phyloP scores from a whole-genome alignment of 2,797 vertebrate species.

The Smutsia gigantea region DNA sequence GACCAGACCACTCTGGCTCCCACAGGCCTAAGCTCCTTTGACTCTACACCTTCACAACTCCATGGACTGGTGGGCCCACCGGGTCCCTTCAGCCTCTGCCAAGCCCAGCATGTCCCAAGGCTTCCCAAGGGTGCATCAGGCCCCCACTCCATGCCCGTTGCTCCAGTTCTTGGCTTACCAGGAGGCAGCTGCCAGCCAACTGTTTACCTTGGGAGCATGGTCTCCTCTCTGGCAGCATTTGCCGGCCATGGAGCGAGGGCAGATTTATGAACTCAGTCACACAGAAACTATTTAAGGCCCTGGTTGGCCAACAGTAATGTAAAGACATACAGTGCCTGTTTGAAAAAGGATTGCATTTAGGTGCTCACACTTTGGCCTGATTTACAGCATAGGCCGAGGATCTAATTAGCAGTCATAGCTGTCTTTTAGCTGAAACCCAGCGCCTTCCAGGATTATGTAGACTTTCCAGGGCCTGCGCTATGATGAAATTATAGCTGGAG shows the following conservation, averaged over 20 bases:
- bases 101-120: slow-evolving; percentile 72
- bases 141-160: slow-evolving; percentile 65
- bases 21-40: background rate
- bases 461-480: slow-evolving; percentile 88
- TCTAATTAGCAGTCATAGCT: slow-evolving; percentile 89
- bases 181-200: slow-evolving; percentile 81
- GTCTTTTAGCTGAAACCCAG: slow-evolving; percentile 86
- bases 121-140: slow-evolving; percentile 66
- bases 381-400: slow-evolving; percentile 85
- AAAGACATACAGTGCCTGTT: slow-evolving; percentile 86
- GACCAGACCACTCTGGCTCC: background rate
- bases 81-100: background rate
- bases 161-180: slow-evolving; percentile 65
- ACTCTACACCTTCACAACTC: background rate
- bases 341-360: slow-evolving; percentile 86
- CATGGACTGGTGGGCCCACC: background rate
- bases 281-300: slow-evolving; percentile 85
- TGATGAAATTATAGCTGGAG: slow-evolving; percentile 88
- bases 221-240: slow-evolving; percentile 83
- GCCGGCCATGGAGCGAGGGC: slow-evolving; percentile 83
- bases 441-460: slow-evolving; percentile 89
- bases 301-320: slow-evolving; percentile 88
- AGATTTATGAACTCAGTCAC: slow-evolving; percentile 87
- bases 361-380: slow-evolving; percentile 84
- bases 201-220: slow-evolving; percentile 87